These are phyloP conservation scores for Anneissia japonica DNA, from an alignment of 35 echinoderm and acorn worm species.

Conservation along the genomic window DNA sequence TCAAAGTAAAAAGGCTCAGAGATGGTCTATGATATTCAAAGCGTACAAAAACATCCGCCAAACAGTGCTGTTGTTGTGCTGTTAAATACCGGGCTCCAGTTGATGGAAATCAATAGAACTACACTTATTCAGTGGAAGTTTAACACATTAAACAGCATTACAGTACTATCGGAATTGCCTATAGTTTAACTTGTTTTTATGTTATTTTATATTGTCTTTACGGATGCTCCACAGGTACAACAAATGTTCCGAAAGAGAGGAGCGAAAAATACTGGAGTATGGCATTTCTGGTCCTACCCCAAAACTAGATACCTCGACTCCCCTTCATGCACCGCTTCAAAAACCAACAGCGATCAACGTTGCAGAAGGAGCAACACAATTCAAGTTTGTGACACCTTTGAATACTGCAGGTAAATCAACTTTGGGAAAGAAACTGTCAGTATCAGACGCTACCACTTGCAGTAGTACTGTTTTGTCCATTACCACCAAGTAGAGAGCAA, in stretches of 20 bases:
- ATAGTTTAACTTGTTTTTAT: too few species aligned
- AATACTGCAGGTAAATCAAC: not conserved
- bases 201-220: not conserved
- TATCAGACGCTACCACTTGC: too few species aligned
- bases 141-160: not conserved
- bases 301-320: not conserved
- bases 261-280: not conserved
- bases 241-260: not conserved
- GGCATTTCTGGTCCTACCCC: not conserved
- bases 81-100: not conserved
- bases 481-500: not conserved
- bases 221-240: too few species aligned
- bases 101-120: conserved; percentile 34
- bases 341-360: not conserved
- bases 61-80: conserved; percentile 1
- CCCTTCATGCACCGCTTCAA: not conserved
- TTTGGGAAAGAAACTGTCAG: not conserved
- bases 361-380: not conserved
- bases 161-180: too few species aligned
- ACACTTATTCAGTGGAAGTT: conserved; percentile 39
- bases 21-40: conserved; percentile 20
- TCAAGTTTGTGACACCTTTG: not conserved
- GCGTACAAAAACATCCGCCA: too few species aligned
- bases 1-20: not conserved
- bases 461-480: too few species aligned